A percentile compares a stretch with the other conserved stretches of the same genome.
Conservation (phyloP, 2,113 vertebrate species). For the Heterocephalus glaber region DNA sequence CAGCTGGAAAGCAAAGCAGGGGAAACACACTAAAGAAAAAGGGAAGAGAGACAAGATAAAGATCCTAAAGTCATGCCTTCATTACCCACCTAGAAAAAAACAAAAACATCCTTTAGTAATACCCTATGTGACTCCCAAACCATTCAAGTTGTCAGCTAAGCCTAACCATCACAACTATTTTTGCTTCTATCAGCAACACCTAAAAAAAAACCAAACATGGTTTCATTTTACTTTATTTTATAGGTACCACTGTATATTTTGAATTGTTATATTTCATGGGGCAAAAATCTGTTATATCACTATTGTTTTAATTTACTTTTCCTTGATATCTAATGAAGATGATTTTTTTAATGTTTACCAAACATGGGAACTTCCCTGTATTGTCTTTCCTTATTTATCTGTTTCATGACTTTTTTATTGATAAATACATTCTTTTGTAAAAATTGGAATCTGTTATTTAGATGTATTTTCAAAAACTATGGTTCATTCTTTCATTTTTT, state of each 20-base stretch:
- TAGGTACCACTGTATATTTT: neutral
- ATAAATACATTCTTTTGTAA: neutral
- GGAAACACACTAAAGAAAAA: no score
- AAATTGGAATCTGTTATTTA: neutral
- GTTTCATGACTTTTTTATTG: constrained; percentile 2
- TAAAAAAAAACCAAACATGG: neutral
- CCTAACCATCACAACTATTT: neutral
- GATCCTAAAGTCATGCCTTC: neutral
- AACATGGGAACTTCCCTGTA: neutral
- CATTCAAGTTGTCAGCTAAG: neutral
- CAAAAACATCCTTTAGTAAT: no score
- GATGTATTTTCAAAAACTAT: neutral
- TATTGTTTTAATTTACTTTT: neutral
- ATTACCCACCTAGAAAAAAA: neutral
- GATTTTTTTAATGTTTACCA: neutral
- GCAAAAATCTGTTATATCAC: neutral
- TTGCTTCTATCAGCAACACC: neutral
- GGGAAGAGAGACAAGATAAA: no score
- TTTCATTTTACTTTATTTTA: neutral
- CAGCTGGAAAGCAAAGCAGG: no score
- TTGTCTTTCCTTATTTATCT: neutral
- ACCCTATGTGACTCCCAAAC: neutral
- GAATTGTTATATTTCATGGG: neutral
- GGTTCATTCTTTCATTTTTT: neutral
- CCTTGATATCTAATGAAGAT: neutral